Base-by-base conservation (phyloP, 2,113 vertebrate species). In the Microtus ochrogaster region DNA sequence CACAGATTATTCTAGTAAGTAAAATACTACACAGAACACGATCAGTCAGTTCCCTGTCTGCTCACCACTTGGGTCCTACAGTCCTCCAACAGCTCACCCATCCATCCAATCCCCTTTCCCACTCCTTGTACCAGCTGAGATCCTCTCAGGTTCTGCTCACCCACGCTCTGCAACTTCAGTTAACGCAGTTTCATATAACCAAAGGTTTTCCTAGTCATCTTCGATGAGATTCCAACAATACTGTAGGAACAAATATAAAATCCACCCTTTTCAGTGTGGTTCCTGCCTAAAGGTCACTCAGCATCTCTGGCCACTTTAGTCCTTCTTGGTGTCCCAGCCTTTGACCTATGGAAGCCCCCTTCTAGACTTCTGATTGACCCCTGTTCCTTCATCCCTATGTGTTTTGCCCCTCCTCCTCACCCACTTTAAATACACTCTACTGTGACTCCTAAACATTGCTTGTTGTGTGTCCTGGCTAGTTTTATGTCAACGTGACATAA, bases 291-390 rank as follows among this genome's bases (percentile, higher is more conserved):
- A n/a, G 16, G 14, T 36, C 19, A 4, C 16, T 90, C 12, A 21
- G 28, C 33, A 36, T 33, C 24, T 77, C 72, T 44, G 63, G 65
- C 8, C 36, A 21, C 14, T 66, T 66, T 81, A 33, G 33, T 93
- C 26, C 24, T 3, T 24, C 17, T 65, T 44, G 3, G 4, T 3
- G 6, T 0, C 13, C 28, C 2, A 24, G 33, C n/a, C 68, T 76
- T 72, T 17, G 12, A 3, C 4, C 73, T 36, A 19, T 1, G 22
- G 26, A 78, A n/a, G 41, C 17, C 8, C n/a, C 63, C 5, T 44
- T 21, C 21, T 41, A 89, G 30, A 17, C 47, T 94, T 91, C 65
- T 77, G 10, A 84, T 41, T 49, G 21, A 3, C 22, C 6, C 0
- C 17, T 13, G 11, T 7, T 44, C 61, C 41, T 63, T 36, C 10